These are phyloP conservation scores for Zaprionus obscuricornis DNA, from an alignment of 2,888 invertebrate genomes.

Conservation along the genomic window DNA sequence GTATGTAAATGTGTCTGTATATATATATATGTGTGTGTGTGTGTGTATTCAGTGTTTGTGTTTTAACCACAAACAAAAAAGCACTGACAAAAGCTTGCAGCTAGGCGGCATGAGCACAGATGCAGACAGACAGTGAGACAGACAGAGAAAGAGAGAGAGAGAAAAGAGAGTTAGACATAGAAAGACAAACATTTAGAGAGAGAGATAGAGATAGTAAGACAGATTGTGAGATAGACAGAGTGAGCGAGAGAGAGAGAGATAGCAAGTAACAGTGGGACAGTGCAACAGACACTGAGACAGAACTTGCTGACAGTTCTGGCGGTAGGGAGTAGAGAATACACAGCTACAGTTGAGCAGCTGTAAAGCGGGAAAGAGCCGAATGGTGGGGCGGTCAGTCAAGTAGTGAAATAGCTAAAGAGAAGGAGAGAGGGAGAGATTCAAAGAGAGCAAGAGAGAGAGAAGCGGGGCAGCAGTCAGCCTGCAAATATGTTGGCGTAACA, in stretches of 20 bases:
- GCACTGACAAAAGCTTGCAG: conserved; percentile 30
- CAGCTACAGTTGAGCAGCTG: no score
- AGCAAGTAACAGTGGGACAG: no score
- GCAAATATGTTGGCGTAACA: conserved; percentile 64
- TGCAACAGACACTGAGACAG: conserved; percentile 25
- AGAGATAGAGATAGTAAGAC: conserved; percentile 15
- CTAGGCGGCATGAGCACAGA: conserved; percentile 25
- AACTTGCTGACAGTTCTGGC: conserved; percentile 49
- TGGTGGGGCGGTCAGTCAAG: no score
- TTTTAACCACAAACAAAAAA: conserved; percentile 43
- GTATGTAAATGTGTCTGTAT: neutral
- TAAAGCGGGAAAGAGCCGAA: no score
- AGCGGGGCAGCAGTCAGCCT: conserved; percentile 1
- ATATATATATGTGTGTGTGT: conserved; percentile 12
- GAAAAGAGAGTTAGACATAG: conserved; percentile 14
- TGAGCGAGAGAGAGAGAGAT: conserved; percentile 14
- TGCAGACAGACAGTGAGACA: conserved; percentile 35
- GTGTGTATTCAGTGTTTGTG: conserved; percentile 50
- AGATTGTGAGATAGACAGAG: neutral
- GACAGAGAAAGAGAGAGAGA: conserved; percentile 17
- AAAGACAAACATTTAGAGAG: conserved; percentile 11
- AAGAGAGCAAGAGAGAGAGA: no score
- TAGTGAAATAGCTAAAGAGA: no score
- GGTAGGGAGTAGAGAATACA: conserved; percentile 6
- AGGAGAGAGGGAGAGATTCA: no score